Evolutionary conservation across 2,888 invertebrate species (phyloP), one percentile per base, ranked within the genome.

Genomic region (Macaria notata): DNA sequence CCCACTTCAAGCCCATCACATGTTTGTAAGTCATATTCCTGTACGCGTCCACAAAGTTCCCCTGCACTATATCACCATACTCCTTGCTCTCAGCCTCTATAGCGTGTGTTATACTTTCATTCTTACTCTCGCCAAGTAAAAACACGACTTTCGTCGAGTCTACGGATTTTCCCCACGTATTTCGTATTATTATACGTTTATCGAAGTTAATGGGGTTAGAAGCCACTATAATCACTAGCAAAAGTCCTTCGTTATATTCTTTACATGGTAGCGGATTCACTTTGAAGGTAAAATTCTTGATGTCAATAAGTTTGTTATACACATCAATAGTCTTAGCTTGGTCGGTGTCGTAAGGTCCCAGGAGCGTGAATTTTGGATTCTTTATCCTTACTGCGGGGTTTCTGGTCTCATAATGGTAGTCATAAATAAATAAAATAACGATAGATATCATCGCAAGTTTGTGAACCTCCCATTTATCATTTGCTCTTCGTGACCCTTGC

Each of bases 1-100:
- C 93, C 95, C 96, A 97, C 75, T 96, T 96, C 46, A 97, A 87
- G 0, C 94, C 95, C 93, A 96, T 96, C 4, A 95, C 94, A 78
- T 97, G 96, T 75, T 97, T 97, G 71, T 96, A 95, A 0, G 97
- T 97, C 84, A 97, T 93, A 79, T 97, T 97, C 49, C 94, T 92
- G 73, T 97, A 97, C 0, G 94, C 92, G 83, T 97, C 97, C 43
- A 92, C 66, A 71, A 96, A 97, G 57, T 92, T 94, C 0, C 96
- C 97, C 74, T 96, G 95, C 19, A 97, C 92, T 50, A 97, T 88
- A 72, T 97, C 97, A 0, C 90, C 89, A 70, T 94, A 91, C 0
- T 79, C 72, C 0, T 73, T 71, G 70, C 93, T 93, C 73, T 96
- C 96, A 4, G 83, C 72, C 3, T 76, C 72, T 69, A 94, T 92